Base-by-base conservation (phyloP, 2,888 invertebrate species). In the Andrena bicolor region DNA sequence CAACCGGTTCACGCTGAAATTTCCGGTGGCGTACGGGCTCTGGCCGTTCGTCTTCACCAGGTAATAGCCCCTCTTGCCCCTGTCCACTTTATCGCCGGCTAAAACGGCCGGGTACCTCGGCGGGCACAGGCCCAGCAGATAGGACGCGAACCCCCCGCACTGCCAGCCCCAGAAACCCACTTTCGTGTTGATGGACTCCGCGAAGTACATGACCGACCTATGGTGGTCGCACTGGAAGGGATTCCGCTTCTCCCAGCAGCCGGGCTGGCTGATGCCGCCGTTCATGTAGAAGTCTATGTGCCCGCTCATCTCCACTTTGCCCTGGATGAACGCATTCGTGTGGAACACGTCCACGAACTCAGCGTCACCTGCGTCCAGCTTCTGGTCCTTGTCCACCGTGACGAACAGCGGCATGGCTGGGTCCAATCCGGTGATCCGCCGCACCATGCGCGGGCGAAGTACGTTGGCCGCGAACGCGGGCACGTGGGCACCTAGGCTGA, bases 201-300 rank as follows among this genome's bases (percentile, higher is more conserved):
- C 95, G 86, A 95, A 96, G 88, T 96, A 96, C 5, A 94, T 93
- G 0, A 96, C 95, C 0, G 96, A 95, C 68, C 96, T 93, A 82
- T 96, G 96, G 90, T 96, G 96, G 83, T 95, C 95, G 88, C 96
- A 96, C 0, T 95, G 95, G 88, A 96, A 95, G 0, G 95, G 95
- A 89, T 92, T 93, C 10, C 87, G 81, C 32, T 87, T 80, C 41
- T 90, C 94, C 94, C 95, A 94, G 90, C 97, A 97, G 0, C 96
- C 96, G 0, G 96, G 96, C 86, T 97, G 97, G 53, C 95, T 94
- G 30, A 96, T 94, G 0, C 97, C 97, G 0, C 97, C 97, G 88
- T 97, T 97, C 91, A 96, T 94, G 88, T 96, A 97, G 90, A 97
- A 97, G 89, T 97, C 97, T 0, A 96, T 95, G 90, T 97, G 96